Evolutionary conservation across 2,888 invertebrate species (phyloP).

Genomic region (Drosophila anceps): DNA sequence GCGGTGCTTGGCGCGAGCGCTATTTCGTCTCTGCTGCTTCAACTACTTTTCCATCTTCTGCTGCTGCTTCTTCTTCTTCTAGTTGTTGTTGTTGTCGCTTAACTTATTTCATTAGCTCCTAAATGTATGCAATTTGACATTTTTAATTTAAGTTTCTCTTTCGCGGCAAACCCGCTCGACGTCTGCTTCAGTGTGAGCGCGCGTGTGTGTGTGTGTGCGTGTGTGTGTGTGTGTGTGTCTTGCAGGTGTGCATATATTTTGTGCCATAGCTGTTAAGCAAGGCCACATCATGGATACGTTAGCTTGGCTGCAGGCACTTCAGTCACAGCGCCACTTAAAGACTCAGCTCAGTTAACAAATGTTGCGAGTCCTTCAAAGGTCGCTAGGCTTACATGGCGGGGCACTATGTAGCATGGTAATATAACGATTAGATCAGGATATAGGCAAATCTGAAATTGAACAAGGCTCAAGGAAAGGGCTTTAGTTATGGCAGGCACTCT

Average conservation of each 20-base stretch:
- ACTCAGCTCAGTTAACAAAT: conserved; percentile 6
- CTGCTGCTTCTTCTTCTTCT: conserved; percentile 12
- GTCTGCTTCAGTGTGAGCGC: neutral
- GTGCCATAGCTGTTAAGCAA: conserved; percentile 23
- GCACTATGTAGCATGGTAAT: neutral
- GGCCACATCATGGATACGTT: conserved; percentile 27
- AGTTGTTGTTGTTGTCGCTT: conserved; percentile 61
- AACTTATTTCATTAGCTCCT: conserved; percentile 82
- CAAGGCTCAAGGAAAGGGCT: neutral
- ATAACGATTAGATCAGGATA: neutral
- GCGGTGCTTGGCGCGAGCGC: conserved; percentile 49
- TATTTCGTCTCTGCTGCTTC: conserved; percentile 22
- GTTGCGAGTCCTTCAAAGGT: conserved; percentile 5
- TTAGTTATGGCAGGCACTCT: neutral
- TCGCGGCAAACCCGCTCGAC: conserved; percentile 22
- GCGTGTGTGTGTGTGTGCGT: neutral
- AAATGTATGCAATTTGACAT: conserved; percentile 81
- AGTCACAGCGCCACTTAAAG: neutral
- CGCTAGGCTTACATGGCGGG: neutral
- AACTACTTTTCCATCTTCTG: neutral
- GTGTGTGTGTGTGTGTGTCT: conserved; percentile 6
- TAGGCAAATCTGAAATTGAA: neutral
- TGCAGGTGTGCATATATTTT: conserved; percentile 33
- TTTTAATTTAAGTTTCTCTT: conserved; percentile 79
- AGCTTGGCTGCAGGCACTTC: conserved; percentile 6